Base-by-base conservation (phyloP, 2,888 invertebrate species). In the Drosophila pseudotakahashii region DNA sequence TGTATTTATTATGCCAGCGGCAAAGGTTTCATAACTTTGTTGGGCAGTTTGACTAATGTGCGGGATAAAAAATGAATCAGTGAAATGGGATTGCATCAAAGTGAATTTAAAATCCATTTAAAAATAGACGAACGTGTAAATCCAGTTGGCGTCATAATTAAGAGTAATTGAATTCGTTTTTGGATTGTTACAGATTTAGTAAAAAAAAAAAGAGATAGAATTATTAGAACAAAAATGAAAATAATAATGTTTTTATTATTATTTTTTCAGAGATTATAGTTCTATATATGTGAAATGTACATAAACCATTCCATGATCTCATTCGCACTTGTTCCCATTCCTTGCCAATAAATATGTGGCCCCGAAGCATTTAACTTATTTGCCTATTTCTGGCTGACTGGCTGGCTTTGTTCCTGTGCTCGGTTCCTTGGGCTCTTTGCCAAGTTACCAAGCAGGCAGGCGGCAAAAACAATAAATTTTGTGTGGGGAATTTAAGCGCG, bases 391-490 rank as follows among this genome's bases (percentile, higher is more conserved):
- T 72, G 36, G 45, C 47, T 72, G 51, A 47, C 51, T 71, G 47
- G 68, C 47, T 57, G 67, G 54, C 73, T 74, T 61, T 61, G 54
- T 54, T 63, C 60, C 55, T 67, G 7, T 59, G 47, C 51, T 61
- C 58, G 51, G 9, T 58, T 69, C 52, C 61, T 57, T 69, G 73
- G 64, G 32, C 45, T 23, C 39, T 23, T 69, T 75, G 75, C 72
- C 57, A 78, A 84, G 26, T 26, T 26, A 26, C 26, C 26, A 26
- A 26, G 71, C 47, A 70, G 72, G 71, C 47, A 70, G 72, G 77
- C 66, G 86, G 68, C 72, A 79, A 77, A 82, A 77, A 82, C 87
- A 86, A 82, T 82, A 82, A 88, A 82, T 82, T 82, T 70, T 77
- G 68, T 44, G 78, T 66, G 73, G 59, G 77, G 77, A 88, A 76